A percentile compares a stretch with the other conserved stretches of the same genome.
Evolutionary conservation across 1,140 invertebrate species (phyloP).

Genomic region (Paracyclopina nana): DNA sequence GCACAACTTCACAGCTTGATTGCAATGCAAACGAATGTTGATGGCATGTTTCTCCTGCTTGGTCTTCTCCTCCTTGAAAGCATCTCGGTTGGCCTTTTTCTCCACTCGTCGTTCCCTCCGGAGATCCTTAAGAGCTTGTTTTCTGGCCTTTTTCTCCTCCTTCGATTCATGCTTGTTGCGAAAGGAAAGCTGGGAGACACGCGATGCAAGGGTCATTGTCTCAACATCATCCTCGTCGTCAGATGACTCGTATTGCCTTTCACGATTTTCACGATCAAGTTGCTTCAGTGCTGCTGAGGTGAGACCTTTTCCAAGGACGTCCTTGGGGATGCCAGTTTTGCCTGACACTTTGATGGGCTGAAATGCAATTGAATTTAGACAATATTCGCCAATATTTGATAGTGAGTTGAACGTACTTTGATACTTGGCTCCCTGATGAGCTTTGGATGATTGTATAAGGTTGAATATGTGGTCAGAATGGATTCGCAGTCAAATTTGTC

Average conservation of each 20-base stretch:
- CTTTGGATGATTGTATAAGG: constrained; percentile 72
- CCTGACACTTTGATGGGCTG: constrained; percentile 40
- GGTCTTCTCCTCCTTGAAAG: constrained; percentile 74
- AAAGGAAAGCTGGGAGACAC: constrained; percentile 44
- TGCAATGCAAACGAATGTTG: too few relatives aligned
- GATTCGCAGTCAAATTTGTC: constrained; percentile 85
- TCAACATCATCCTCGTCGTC: constrained; percentile 23
- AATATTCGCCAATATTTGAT: too few relatives aligned
- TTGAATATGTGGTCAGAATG: constrained; percentile 71
- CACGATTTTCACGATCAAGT: constrained; percentile 37
- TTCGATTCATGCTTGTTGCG: constrained; percentile 58
- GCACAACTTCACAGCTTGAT: too few relatives aligned
- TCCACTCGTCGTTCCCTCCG: constrained; percentile 60
- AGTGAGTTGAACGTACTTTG: constrained; percentile 25
- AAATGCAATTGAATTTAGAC: too few relatives aligned
- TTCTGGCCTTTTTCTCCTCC: constrained; percentile 57
- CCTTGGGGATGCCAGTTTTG: constrained; percentile 46
- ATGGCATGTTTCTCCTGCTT: constrained; percentile 50
- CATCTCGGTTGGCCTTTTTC: constrained; percentile 59
- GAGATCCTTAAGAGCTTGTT: constrained; percentile 57
- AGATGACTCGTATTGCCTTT: too few relatives aligned
- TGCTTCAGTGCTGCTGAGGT: constrained; percentile 44
- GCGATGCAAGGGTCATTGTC: constrained; percentile 41
- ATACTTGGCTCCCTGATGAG: constrained; percentile 51
- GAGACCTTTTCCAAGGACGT: constrained; percentile 34